Evolutionary conservation across 2,888 invertebrate genomes (phyloP), one percentile per base, ranked within the genome.

Genomic region (Coelogynopora nodosa): DNA sequence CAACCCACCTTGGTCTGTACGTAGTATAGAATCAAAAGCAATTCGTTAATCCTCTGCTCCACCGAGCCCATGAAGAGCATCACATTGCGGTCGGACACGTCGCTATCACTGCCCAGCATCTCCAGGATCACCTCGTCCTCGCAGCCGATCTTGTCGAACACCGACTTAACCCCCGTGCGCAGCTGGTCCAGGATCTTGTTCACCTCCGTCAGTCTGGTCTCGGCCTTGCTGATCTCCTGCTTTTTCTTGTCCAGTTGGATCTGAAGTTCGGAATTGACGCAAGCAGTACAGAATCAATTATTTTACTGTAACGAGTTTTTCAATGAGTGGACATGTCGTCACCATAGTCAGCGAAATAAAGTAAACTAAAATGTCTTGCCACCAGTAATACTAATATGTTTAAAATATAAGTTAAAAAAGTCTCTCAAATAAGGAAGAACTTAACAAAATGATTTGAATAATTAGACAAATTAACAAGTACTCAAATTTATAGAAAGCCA

Each of bases 11-110:
- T 90, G 88, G 89, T 89, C 10, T 90, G 88, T 0, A 89, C 86
- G 80, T 89, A 90, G 87, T 90, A 89, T 67, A 89, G 89, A 67
- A 90, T 86, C 27, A 89, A 89, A 28, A 95, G 93, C 87, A 94
- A 93, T 88, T 95, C 94, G 26, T 93, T 93, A 5, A 94, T 94
- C 84, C 94, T 94, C 90, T 94, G 94, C 90, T 96, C 95, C 88
- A 96, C 93, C 49, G 95, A 94, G 88, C 95, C 95, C 90, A 96
- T 93, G 91, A 95, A 95, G 1, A 96, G 93, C 88, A 95, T 94
- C 0, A 95, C 95, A 92, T 96, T 96, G 89, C 94, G 95, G 74
- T 95, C 94, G 49, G 93, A 93, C 29, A 94, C 93, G 86, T 94
- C 94, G 26, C 94, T 93, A 83, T 95, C 93, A 91, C 89, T 88